These are phyloP conservation scores for Datnioides undecimradiatus DNA, from an alignment of 2,113 vertebrate species.

Conservation along the genomic window DNA sequence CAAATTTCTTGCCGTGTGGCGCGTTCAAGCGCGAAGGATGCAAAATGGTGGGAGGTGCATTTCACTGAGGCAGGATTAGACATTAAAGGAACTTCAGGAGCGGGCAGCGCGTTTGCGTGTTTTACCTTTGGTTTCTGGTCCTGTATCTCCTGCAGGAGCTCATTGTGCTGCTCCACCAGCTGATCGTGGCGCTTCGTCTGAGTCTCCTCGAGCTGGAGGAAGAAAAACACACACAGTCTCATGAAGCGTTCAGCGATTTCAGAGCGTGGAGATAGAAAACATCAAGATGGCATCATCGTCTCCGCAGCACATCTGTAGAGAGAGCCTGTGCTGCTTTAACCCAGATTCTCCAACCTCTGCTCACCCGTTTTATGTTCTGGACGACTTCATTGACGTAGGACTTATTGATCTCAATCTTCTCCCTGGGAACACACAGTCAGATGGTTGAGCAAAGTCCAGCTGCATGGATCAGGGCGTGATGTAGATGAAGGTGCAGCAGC, in stretches of 20 bases:
- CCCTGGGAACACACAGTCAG: conserved; percentile 82
- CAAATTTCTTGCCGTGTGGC: neutral
- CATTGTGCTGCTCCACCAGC: conserved; percentile 93
- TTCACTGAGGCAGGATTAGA: neutral
- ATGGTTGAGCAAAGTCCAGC: neutral
- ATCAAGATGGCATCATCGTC: neutral
- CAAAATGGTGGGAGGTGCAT: neutral
- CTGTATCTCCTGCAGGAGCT: conserved; percentile 93
- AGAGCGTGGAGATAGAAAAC: neutral
- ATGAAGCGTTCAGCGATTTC: neutral
- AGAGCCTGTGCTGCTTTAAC: neutral
- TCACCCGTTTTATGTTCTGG: conserved; percentile 97
- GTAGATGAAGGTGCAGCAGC: conserved; percentile 4
- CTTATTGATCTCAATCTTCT: conserved; percentile 98
- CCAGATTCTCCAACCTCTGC: conserved; percentile 39
- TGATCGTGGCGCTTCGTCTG: conserved; percentile 96
- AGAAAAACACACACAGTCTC: neutral
- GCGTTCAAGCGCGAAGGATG: neutral
- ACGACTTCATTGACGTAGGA: conserved; percentile 98
- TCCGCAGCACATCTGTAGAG: neutral
- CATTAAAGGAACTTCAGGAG: neutral
- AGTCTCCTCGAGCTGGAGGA: conserved; percentile 93
- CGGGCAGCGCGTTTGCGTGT: rapidly evolving
- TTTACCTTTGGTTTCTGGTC: conserved; percentile 96
- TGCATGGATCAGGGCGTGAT: conserved; percentile 7